Evolutionary conservation across 2,888 invertebrate species (phyloP).

Genomic region (Uropetala carovei): DNA sequence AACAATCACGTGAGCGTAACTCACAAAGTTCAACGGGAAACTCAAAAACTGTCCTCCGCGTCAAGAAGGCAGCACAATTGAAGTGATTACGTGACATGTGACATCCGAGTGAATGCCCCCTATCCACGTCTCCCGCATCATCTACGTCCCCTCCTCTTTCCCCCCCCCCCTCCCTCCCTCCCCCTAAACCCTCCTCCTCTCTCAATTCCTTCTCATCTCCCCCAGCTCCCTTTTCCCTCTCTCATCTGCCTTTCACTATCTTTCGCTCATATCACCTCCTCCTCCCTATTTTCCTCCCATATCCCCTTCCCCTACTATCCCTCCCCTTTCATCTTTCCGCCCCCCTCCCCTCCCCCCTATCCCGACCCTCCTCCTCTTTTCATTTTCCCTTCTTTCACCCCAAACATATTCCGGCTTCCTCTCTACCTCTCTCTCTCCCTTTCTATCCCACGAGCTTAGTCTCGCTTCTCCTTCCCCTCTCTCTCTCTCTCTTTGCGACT

Average conservation of each 20-base stretch:
- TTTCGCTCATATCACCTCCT: neutral
- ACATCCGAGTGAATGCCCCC: neutral
- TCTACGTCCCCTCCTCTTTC: neutral
- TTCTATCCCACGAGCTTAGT: neutral
- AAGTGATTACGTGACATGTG: conserved; percentile 10
- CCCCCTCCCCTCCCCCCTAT: neutral
- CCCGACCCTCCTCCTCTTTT: neutral
- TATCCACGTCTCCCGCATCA: neutral
- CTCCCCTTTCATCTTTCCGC: neutral
- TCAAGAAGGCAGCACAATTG: conserved; percentile 5
- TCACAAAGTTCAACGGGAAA: conserved; percentile 20
- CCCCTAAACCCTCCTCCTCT: neutral
- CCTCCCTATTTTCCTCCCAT: neutral
- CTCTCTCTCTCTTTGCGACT: neutral
- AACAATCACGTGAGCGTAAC: neutral
- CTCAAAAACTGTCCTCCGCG: neutral
- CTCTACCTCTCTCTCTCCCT: neutral
- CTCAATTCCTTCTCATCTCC: neutral
- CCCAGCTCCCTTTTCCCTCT: neutral
- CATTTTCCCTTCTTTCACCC: neutral
- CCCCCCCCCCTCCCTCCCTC: neutral
- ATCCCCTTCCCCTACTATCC: neutral
- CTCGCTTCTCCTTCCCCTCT: neutral
- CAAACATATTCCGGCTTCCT: neutral
- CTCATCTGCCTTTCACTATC: neutral